Evolutionary conservation across 1,140 invertebrate species (phyloP).

Genomic region (Drosophila parvula): DNA sequence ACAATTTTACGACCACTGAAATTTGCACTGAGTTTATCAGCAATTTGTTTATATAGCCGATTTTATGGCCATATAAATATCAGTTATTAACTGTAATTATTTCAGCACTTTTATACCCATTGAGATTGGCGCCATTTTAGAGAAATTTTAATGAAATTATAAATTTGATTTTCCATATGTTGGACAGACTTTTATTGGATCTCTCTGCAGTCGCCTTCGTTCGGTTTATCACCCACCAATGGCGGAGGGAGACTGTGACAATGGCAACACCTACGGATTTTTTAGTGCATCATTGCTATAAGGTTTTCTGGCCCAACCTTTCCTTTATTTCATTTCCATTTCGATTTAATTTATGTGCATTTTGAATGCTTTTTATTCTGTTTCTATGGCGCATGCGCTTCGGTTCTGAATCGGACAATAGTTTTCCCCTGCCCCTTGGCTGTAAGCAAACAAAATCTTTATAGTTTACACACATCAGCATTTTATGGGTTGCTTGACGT

Average conservation of each 20-base stretch:
- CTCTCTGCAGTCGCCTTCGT: slow-evolving; percentile 7
- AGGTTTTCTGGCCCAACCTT: slow-evolving; percentile 17
- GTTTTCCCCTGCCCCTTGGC: slow-evolving; percentile 15
- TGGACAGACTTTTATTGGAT: slow-evolving; percentile 53
- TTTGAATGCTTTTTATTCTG: slow-evolving; percentile 39
- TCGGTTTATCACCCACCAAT: slow-evolving; percentile 22
- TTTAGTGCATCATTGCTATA: slow-evolving; percentile 37
- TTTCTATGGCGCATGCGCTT: slow-evolving; percentile 68
- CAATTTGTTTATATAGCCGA: slow-evolving; percentile 19
- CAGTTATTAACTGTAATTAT: slow-evolving; percentile 3
- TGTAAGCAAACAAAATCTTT: slow-evolving; percentile 49
- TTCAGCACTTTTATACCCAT: slow-evolving; percentile 24
- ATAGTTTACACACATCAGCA: slow-evolving; percentile 56
- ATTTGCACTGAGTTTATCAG: slow-evolving; percentile 18
- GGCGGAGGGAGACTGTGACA: slow-evolving; percentile 42
- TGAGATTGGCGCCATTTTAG: slow-evolving; percentile 63
- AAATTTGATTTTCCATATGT: slow-evolving; percentile 46
- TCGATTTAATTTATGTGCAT: slow-evolving; percentile 66
- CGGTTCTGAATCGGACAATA: slow-evolving; percentile 47
- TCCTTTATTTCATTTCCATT: slow-evolving; percentile 42
- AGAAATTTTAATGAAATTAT: slow-evolving; percentile 71
- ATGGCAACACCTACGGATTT: slow-evolving; percentile 68
- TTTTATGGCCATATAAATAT: slow-evolving; percentile 18
- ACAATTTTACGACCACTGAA: slow-evolving; percentile 23
- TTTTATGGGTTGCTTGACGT: slow-evolving; percentile 35